Evolutionary conservation across 64 coral and sea anemone genomes (phyloP), one percentile per base, ranked within the genome.

Genomic region (Montipora cactus): DNA sequence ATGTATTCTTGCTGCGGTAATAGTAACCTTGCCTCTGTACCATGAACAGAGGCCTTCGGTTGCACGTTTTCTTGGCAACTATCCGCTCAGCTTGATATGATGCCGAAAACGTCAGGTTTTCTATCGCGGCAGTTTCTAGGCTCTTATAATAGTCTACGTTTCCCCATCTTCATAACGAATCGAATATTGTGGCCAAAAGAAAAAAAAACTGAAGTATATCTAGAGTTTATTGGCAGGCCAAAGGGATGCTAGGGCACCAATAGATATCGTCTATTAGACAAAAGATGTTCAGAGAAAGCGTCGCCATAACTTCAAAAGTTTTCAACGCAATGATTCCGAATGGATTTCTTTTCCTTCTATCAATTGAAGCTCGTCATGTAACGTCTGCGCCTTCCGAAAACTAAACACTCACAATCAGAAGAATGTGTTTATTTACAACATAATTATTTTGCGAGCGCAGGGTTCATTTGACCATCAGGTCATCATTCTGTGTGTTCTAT

Each of bases 11-110:
- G 13, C 16, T 75, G 4, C 49, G 55, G 37, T 37, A 37, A 58
- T 74, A 89, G 53, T 89, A 79, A 21, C 53, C 53, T 16, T 89
- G 18, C 75, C 87, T 79, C 22, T 89, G 78, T 11, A 89, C 51
- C 14, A 89, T 48, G 74, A 44, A 78, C 20, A 49, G 1, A 37
- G 45, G 14, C 19, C 11, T 73, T 2, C 68, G 47, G 7, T 49
- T 48, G 4, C 44, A 48, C 8, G 0, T 18, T 19, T 72, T 3
- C 52, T 88, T 88, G 13, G 86, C 67, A 21, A 88, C 49, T 6
- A 82, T 58, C 4, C 50, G 80, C 11, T 57, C 53, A 57, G 53
- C 53, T 57, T 57, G 7, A 37, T 57, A 57, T 0, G 53, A 57
- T 7, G 2, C 53, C 53, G 11, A 57, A 11, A 4, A 57, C 53